phyloP scores from a whole-genome alignment of 1,140 invertebrate species.

The Drosophila lacertosa region DNA sequence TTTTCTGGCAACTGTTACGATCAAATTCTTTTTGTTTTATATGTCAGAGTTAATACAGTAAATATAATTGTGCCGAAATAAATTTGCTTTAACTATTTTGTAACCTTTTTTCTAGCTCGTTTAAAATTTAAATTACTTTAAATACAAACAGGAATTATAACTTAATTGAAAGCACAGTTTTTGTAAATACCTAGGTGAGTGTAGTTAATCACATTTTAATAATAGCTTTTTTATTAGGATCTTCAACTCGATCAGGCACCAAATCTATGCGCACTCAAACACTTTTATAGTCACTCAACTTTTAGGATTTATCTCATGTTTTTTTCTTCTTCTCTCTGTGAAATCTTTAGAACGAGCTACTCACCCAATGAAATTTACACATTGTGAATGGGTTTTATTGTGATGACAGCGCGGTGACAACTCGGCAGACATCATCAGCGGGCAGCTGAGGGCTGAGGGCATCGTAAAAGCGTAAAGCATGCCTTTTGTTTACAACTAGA shows the following conservation, averaged over 20 bases:
- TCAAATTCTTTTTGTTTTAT: too few species aligned
- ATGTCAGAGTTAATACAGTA: too few species aligned
- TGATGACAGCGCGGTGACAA: slow-evolving; percentile 50
- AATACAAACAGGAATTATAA: too few species aligned
- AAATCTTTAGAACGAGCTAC: slow-evolving; percentile 48
- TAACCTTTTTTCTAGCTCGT: too few species aligned
- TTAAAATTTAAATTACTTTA: too few species aligned
- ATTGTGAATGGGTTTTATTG: slow-evolving; percentile 59
- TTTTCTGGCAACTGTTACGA: too few species aligned
- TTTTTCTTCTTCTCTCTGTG: slow-evolving; percentile 5
- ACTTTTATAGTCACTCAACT: slow-evolving; percentile 29
- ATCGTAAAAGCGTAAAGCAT: slow-evolving; percentile 46
- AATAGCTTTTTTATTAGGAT: background rate
- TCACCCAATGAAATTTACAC: slow-evolving; percentile 60
- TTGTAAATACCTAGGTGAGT: background rate
- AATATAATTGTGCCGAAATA: too few species aligned
- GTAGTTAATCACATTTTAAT: background rate
- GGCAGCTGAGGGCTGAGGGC: slow-evolving; percentile 5
- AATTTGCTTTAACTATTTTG: too few species aligned
- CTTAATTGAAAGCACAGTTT: background rate
- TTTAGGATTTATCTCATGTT: background rate
- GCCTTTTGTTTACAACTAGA: slow-evolving; percentile 56
- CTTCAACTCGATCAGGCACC: slow-evolving; percentile 13
- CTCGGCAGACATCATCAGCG: too few species aligned
- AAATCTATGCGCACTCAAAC: slow-evolving; percentile 15